Evolutionary conservation across 53 echinoderm and acorn worm genomes (phyloP).

Genomic region (Astropecten irregularis): DNA sequence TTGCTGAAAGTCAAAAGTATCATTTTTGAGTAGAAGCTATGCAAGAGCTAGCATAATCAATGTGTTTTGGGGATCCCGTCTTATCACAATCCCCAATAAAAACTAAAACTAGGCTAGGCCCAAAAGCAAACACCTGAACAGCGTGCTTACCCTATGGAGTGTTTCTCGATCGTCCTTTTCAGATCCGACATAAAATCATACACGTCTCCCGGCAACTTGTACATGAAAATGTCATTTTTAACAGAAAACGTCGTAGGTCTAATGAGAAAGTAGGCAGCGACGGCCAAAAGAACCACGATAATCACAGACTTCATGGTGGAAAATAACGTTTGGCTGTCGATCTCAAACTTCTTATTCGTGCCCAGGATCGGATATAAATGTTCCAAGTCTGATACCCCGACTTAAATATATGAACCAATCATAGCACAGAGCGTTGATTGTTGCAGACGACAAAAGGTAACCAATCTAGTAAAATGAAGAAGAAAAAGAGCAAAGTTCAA

Average conservation of each 20-base stretch:
- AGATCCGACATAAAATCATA: constrained; percentile 40
- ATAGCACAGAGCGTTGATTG: neutral
- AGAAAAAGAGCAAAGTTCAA: constrained; percentile 47
- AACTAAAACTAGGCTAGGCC: too few relatives aligned
- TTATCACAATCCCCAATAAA: too few relatives aligned
- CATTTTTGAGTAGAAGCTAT: too few relatives aligned
- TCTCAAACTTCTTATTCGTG: too few relatives aligned
- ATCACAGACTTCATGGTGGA: constrained; percentile 38
- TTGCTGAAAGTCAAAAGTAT: too few relatives aligned
- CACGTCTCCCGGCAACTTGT: constrained; percentile 40
- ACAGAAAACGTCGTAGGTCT: constrained; percentile 34
- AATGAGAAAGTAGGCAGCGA: constrained; percentile 35
- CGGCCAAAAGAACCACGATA: constrained; percentile 21
- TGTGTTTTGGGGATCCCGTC: too few relatives aligned
- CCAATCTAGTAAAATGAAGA: constrained; percentile 13
- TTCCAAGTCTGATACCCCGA: neutral
- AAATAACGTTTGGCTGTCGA: neutral
- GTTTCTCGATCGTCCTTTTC: constrained; percentile 45
- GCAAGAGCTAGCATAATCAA: too few relatives aligned
- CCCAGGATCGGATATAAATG: neutral
- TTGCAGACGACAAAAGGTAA: constrained; percentile 34
- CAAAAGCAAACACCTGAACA: too few relatives aligned
- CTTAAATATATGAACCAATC: neutral
- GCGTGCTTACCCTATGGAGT: constrained; percentile 32
- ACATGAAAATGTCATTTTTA: constrained; percentile 51